Evolutionary conservation across 2,113 vertebrate species (phyloP).

Genomic region (rabbit (Oryctolagus cuniculus)): mOryCun1.1 NC_091453.1:8657501-8658000

Average conservation of each 20-base stretch:
- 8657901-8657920: too few relatives aligned
- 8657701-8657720: not conserved
- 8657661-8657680: not conserved
- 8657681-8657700: not conserved
- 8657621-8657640: constrained; percentile 30
- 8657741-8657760: not conserved
- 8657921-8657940: too few relatives aligned
- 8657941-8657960: too few relatives aligned
- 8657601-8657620: constrained; percentile 10
- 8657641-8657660: constrained; percentile 5
- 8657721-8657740: not conserved
- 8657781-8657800: not conserved
- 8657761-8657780: constrained; percentile 13
- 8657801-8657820: constrained; percentile 43
- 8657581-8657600: not conserved
- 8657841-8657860: constrained; percentile 27
- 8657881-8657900: not conserved
- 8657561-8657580: too few relatives aligned
- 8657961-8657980: too few relatives aligned
- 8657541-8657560: too few relatives aligned
- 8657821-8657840: constrained; percentile 30
- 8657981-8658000: too few relatives aligned
- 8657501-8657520: too few relatives aligned
- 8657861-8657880: constrained; percentile 22
- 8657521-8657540: too few relatives aligned